These are phyloP conservation scores for Bubalus kerabau DNA, from an alignment of 2,113 vertebrate species.

Conservation along the genomic window DNA sequence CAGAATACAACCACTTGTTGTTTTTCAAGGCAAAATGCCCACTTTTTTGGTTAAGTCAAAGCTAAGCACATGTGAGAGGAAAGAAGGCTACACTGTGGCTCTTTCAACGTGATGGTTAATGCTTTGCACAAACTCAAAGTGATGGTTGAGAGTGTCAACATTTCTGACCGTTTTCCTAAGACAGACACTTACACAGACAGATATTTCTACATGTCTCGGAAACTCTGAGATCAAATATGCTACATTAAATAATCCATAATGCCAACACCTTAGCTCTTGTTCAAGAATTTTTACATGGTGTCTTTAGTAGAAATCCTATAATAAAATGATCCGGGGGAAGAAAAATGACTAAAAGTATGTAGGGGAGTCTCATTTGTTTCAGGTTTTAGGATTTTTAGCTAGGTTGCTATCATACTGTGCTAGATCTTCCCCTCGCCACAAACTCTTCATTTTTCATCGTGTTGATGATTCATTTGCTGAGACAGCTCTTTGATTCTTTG, in stretches of 20 bases:
- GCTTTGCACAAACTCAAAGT: slow-evolving; percentile 10
- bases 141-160: neutral
- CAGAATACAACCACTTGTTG: slow-evolving; percentile 50
- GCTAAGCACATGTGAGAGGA: slow-evolving; percentile 36
- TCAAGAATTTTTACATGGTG: neutral
- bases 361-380: neutral
- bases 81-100: slow-evolving; percentile 4
- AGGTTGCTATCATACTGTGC: neutral
- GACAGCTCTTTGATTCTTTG: neutral
- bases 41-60: slow-evolving; percentile 63
- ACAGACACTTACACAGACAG: neutral
- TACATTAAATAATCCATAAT: neutral
- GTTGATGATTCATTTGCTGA: neutral
- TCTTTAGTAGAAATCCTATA: neutral
- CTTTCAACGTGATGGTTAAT: slow-evolving; percentile 26
- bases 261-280: neutral
- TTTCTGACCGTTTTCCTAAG: slow-evolving; percentile 48
- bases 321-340: neutral
- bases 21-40: slow-evolving; percentile 59
- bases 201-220: neutral
- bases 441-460: neutral
- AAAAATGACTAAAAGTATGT: neutral
- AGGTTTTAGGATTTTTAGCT: neutral
- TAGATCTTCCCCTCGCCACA: neutral
- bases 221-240: neutral